These are phyloP conservation scores for Jacana jacana DNA, from an alignment of 2,113 vertebrate genomes.

Conservation along the genomic window DNA sequence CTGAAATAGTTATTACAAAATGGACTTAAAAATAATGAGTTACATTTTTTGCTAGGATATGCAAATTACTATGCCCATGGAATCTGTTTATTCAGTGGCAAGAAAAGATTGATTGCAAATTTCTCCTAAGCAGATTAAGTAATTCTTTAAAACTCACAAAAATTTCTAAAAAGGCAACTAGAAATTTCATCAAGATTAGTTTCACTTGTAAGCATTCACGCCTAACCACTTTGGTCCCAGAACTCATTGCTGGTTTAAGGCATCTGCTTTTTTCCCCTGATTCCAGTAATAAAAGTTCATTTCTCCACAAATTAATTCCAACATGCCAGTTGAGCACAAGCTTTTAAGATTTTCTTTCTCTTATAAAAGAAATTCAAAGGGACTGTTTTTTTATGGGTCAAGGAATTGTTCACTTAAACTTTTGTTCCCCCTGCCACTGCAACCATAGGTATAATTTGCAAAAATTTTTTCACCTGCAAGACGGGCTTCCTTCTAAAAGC, in stretches of 20 bases:
- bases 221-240: constrained; percentile 48
- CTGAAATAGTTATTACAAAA: constrained; percentile 55
- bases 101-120: constrained; percentile 68
- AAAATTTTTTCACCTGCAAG: background rate
- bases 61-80: constrained; percentile 39
- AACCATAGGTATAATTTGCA: background rate
- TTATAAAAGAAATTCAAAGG: background rate
- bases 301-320: background rate
- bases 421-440: background rate
- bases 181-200: constrained; percentile 42
- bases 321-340: background rate
- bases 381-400: background rate
- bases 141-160: constrained; percentile 60
- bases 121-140: constrained; percentile 62
- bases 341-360: background rate
- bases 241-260: background rate
- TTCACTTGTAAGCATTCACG: background rate
- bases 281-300: background rate
- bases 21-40: constrained; percentile 62
- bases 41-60: constrained; percentile 60
- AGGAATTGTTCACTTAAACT: background rate
- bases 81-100: constrained; percentile 65
- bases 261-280: background rate
- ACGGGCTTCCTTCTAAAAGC: background rate
- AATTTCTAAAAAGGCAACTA: constrained; percentile 50